Evolutionary conservation across 1,140 invertebrate genomes (phyloP).

Genomic region (Eulimnadia texana): DNA sequence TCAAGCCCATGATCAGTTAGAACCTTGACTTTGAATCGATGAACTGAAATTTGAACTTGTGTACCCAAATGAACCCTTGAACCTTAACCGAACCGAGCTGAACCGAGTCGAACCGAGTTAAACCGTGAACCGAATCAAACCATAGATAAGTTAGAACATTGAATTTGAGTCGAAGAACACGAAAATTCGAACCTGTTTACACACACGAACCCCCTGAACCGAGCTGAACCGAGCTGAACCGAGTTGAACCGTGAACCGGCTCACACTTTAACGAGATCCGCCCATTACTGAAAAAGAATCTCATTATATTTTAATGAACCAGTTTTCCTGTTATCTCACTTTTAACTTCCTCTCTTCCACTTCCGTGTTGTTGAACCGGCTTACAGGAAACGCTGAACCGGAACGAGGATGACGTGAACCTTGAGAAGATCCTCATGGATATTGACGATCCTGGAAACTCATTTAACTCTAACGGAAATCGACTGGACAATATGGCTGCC

Average conservation of each 20-base stretch:
- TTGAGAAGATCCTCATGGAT: constrained; percentile 6
- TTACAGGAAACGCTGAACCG: constrained; percentile 1
- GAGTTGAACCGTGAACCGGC: too few relatives aligned
- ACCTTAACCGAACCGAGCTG: too few relatives aligned
- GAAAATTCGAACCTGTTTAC: not conserved
- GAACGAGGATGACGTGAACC: not conserved
- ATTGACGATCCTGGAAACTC: not conserved
- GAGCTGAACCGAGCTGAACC: too few relatives aligned
- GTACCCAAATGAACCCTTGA: too few relatives aligned
- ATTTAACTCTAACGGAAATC: not conserved
- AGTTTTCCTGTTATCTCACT: not conserved
- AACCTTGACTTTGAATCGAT: too few relatives aligned
- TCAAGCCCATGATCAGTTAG: too few relatives aligned
- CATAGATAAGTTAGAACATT: not conserved
- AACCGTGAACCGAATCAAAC: not conserved
- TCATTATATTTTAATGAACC: too few relatives aligned
- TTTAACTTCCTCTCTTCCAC: not conserved
- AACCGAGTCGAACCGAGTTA: too few relatives aligned
- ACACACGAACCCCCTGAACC: not conserved
- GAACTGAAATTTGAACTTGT: too few relatives aligned
- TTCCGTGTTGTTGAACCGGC: not conserved
- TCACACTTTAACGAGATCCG: too few relatives aligned
- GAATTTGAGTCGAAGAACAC: not conserved
- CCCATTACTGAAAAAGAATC: too few relatives aligned
- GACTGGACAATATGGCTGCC: not conserved